Percentiles rank a stretch among this genome's conserved stretches.
Evolutionary conservation across 2,113 vertebrate genomes (phyloP).

Genomic region (Rafetus swinhoei): DNA sequence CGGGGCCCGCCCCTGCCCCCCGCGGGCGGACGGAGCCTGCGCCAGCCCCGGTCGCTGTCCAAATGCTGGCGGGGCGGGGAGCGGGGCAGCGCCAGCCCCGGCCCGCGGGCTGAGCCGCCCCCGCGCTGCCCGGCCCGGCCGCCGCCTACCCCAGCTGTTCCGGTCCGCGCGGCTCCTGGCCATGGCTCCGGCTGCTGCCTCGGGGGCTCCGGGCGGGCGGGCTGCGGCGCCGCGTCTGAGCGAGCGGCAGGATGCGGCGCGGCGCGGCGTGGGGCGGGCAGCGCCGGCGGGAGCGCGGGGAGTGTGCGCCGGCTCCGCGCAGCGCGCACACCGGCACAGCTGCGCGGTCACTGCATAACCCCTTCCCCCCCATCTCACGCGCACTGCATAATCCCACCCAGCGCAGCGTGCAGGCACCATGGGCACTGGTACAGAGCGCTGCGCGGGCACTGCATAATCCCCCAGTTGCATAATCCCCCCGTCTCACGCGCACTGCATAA

Average conservation of each 20-base stretch:
- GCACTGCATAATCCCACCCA: neutral
- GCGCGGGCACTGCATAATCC: neutral
- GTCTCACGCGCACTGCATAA: neutral
- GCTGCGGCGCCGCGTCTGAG: slow-evolving; percentile 49
- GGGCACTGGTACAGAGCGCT: neutral
- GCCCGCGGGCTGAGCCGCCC: neutral
- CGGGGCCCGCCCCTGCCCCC: neutral
- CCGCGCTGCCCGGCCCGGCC: neutral
- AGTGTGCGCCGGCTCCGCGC: neutral
- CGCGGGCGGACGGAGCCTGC: neutral
- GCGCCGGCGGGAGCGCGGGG: slow-evolving; percentile 9
- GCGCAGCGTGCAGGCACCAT: too few species aligned
- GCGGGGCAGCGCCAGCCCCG: neutral
- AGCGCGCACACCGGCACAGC: too few species aligned
- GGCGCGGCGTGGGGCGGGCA: neutral
- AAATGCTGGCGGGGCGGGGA: neutral
- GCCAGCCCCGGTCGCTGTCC: neutral
- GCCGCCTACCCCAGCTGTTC: slow-evolving; percentile 93
- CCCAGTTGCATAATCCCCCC: too few species aligned
- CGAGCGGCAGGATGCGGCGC: slow-evolving; percentile 35
- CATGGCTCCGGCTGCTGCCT: slow-evolving; percentile 72
- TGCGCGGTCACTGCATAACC: neutral
- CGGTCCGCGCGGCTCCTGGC: slow-evolving; percentile 87
- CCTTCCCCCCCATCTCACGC: neutral
- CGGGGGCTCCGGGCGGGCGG: slow-evolving; percentile 1